Percentiles rank a stretch among this genome's conserved stretches.
Conservation (phyloP, 2,888 invertebrate genomes). For the Gasteruption jaculator region DNA sequence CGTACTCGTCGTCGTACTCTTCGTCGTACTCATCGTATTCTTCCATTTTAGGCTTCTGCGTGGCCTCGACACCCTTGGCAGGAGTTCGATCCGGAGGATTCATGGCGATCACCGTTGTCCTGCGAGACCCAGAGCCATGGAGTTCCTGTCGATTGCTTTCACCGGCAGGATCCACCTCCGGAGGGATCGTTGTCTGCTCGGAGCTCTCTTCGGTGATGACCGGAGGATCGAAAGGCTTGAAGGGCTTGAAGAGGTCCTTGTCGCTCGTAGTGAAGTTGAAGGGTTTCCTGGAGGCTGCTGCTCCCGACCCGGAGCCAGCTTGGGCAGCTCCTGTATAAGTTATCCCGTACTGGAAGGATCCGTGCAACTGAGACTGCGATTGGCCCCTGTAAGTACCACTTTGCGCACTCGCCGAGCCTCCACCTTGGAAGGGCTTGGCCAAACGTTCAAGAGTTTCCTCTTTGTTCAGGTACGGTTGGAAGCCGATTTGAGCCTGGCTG, state of each 20-base stretch:
- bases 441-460: constrained; percentile 56
- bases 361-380: constrained; percentile 78
- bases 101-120: too few species aligned
- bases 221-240: constrained; percentile 29
- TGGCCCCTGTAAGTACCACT: constrained; percentile 72
- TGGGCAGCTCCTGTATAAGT: constrained; percentile 78
- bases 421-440: constrained; percentile 64
- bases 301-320: constrained; percentile 66
- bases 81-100: too few species aligned
- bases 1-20: constrained; percentile 57
- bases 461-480: constrained; percentile 63
- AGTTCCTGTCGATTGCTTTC: too few species aligned
- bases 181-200: too few species aligned
- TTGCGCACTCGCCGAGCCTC: constrained; percentile 75
- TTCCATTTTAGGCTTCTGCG: too few species aligned
- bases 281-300: constrained; percentile 41
- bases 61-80: too few species aligned
- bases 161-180: too few species aligned
- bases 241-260: constrained; percentile 36
- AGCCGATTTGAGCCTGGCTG: constrained; percentile 85
- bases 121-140: too few species aligned
- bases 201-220: constrained; percentile 10
- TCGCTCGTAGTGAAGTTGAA: constrained; percentile 39
- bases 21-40: constrained; percentile 61
- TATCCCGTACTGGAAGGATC: constrained; percentile 74